Evolutionary conservation across 1,140 invertebrate genomes (phyloP).

Genomic region (Zaprionus ghesquierei): DNA sequence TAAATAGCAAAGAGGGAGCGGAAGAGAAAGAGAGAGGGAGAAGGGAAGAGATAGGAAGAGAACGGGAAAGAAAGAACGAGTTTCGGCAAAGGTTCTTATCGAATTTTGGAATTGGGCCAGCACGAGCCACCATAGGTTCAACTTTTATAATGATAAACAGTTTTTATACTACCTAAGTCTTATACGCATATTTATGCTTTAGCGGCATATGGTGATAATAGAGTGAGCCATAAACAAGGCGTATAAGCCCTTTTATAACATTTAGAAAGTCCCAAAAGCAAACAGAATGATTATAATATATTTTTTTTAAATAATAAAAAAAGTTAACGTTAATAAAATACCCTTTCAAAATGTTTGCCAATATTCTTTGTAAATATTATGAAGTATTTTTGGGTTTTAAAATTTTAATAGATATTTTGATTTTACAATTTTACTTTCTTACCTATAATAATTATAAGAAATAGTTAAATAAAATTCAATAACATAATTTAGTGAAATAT

Average conservation of each 20-base stretch:
- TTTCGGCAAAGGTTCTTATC: constrained; percentile 39
- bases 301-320: not conserved
- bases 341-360: too few relatives aligned
- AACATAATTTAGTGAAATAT: too few relatives aligned
- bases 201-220: not conserved
- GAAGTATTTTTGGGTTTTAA: too few relatives aligned
- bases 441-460: too few relatives aligned
- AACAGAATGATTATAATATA: not conserved
- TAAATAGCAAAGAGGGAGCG: not conserved
- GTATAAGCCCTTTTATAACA: not conserved
- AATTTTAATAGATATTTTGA: too few relatives aligned
- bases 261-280: not conserved
- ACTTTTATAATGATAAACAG: not conserved
- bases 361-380: too few relatives aligned
- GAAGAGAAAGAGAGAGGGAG: not conserved
- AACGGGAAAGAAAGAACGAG: not conserved
- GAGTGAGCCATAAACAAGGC: not conserved
- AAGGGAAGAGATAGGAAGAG: not conserved
- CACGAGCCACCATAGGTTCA: not conserved
- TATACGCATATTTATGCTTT: not conserved
- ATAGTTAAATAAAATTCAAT: too few relatives aligned
- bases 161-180: not conserved
- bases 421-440: too few relatives aligned
- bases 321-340: too few relatives aligned
- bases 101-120: constrained; percentile 40